Conservation (phyloP, 1,140 invertebrate species). For the Drosophila quadrilineata region DNA sequence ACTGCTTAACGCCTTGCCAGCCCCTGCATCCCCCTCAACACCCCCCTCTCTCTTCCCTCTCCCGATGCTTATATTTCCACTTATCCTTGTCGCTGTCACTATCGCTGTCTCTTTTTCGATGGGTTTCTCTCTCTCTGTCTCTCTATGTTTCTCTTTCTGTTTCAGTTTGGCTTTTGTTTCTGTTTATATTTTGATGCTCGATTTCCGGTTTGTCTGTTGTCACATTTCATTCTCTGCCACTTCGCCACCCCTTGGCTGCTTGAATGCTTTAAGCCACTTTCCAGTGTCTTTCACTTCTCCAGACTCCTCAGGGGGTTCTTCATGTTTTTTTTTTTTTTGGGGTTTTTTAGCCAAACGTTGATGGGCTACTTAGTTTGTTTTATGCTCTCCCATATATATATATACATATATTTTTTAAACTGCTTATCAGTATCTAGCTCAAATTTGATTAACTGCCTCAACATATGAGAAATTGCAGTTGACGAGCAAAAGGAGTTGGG, state of each 20-base stretch:
- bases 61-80: not conserved
- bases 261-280: slow-evolving; percentile 32
- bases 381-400: slow-evolving; percentile 32
- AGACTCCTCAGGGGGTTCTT: too few species aligned
- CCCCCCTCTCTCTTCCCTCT: not conserved
- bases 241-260: not conserved
- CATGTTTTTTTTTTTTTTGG: not conserved
- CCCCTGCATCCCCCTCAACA: not conserved
- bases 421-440: slow-evolving; percentile 26
- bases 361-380: slow-evolving; percentile 23
- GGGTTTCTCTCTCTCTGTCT: not conserved
- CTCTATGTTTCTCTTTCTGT: too few species aligned
- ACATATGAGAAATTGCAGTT: too few species aligned
- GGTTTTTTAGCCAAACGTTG: slow-evolving; percentile 2
- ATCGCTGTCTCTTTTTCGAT: not conserved
- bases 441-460: slow-evolving; percentile 29
- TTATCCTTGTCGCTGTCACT: not conserved
- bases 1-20: slow-evolving; percentile 27
- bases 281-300: slow-evolving; percentile 19
- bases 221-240: slow-evolving; percentile 9
- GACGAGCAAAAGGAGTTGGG: too few species aligned
- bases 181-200: slow-evolving; percentile 5
- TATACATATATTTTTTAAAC: too few species aligned
- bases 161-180: not conserved
- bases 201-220: slow-evolving; percentile 13